Percentiles rank a stretch among this genome's conserved stretches.
phyloP scores from a whole-genome alignment of 1,140 invertebrate species.

The Phortica variegata region DNA sequence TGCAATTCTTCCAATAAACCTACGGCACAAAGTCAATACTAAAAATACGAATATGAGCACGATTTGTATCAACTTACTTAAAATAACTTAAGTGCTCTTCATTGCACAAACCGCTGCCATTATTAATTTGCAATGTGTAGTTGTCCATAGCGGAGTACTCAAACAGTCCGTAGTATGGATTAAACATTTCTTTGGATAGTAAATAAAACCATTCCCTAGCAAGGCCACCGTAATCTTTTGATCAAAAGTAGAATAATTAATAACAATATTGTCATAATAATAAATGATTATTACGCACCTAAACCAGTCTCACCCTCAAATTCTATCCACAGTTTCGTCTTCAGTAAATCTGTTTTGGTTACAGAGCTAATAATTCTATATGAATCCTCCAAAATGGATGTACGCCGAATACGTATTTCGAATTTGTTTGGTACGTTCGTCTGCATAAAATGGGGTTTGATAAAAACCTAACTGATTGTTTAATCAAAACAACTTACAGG shows the following conservation, averaged over 20 bases:
- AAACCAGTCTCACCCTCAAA: conserved; percentile 94
- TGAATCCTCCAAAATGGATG: conserved; percentile 94
- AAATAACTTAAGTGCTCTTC: conserved; percentile 98
- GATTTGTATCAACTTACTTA: conserved; percentile 61
- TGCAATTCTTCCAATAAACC: conserved; percentile 93
- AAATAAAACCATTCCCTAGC: conserved; percentile 98
- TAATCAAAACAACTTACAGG: conserved; percentile 69
- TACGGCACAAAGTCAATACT: conserved; percentile 6
- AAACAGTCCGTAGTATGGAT: conserved; percentile 98
- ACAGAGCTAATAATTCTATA: conserved; percentile 87
- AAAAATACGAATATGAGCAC: background rate
- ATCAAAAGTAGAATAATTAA: background rate
- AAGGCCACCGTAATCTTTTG: conserved; percentile 97
- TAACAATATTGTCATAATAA: background rate
- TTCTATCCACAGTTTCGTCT: conserved; percentile 98
- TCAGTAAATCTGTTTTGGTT: conserved; percentile 81
- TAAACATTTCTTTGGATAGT: conserved; percentile 99
- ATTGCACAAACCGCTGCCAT: conserved; percentile 93
- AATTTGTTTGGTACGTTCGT: conserved; percentile 96
- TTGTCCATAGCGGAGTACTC: conserved; percentile 99
- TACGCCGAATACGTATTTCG: conserved; percentile 90
- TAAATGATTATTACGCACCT: conserved; percentile 24
- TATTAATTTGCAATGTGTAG: conserved; percentile 99
- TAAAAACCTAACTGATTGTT: conserved; percentile 3
- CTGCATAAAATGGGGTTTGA: conserved; percentile 59